These are phyloP conservation scores for Octomys mimax DNA, from an alignment of 2,797 vertebrate species.

Conservation along the genomic window DNA sequence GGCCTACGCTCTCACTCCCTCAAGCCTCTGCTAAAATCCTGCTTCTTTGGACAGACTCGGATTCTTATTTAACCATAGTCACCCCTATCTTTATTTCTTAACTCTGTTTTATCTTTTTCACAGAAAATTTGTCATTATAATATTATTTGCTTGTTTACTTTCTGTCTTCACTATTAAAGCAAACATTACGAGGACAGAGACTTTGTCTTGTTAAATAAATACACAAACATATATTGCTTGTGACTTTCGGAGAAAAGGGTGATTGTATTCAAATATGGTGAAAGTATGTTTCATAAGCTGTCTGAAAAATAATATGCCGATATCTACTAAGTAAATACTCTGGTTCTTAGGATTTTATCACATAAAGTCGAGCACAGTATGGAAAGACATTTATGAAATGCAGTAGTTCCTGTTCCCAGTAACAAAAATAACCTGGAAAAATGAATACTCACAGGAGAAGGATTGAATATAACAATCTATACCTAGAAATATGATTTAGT, in stretches of 20 bases:
- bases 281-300: neutral
- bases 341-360: neutral
- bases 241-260: neutral
- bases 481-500: neutral
- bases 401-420: neutral
- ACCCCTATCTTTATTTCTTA: neutral
- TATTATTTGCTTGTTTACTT: neutral
- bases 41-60: neutral
- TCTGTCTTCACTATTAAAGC: neutral
- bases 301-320: neutral
- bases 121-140: neutral
- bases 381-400: conserved; percentile 10
- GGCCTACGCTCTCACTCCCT: neutral
- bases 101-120: neutral
- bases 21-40: neutral
- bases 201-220: neutral
- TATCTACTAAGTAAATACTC: neutral
- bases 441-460: neutral
- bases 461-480: neutral
- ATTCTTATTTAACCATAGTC: neutral
- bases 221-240: neutral
- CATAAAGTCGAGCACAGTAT: neutral
- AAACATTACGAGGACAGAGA: neutral
- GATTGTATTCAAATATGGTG: neutral
- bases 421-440: neutral